These are phyloP conservation scores for Calephelis perditalis DNA, from an alignment of 2,888 invertebrate species.

Conservation along the genomic window DNA sequence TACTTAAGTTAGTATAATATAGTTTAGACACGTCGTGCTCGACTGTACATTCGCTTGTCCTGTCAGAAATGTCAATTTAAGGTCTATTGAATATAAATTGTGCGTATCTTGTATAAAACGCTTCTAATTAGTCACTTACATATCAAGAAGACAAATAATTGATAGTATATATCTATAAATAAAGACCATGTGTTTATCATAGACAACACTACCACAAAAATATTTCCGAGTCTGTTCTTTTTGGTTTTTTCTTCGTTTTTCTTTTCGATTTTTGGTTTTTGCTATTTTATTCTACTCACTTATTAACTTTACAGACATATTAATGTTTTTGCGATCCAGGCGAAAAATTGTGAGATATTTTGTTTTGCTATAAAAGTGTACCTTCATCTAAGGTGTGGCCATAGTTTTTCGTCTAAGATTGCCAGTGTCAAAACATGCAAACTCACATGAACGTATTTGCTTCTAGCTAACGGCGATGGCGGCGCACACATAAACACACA, in stretches of 20 bases:
- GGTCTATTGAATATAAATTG: conserved; percentile 25
- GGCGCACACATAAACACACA: conserved; percentile 71
- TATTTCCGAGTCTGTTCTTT: conserved; percentile 36
- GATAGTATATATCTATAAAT: conserved; percentile 28
- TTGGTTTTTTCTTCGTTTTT: conserved; percentile 17
- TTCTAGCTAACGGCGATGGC: conserved; percentile 73
- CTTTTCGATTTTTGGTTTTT: conserved; percentile 21
- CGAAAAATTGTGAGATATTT: conserved; percentile 19
- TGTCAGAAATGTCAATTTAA: conserved; percentile 46
- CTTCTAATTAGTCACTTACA: conserved; percentile 51
- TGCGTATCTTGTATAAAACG: conserved; percentile 34
- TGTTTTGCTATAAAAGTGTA: not conserved
- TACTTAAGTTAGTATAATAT: conserved; percentile 34
- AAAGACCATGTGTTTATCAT: conserved; percentile 23
- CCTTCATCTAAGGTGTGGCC: not conserved
- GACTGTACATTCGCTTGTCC: conserved; percentile 43
- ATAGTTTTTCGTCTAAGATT: conserved; percentile 29
- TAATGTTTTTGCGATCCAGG: conserved; percentile 25
- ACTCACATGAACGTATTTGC: conserved; percentile 68
- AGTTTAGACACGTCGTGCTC: conserved; percentile 42
- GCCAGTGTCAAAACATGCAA: conserved; percentile 40
- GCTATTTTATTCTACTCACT: conserved; percentile 21
- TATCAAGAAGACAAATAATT: conserved; percentile 72
- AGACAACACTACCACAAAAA: conserved; percentile 21
- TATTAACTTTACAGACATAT: conserved; percentile 21